Percentiles rank a stretch among this genome's conserved stretches.
These are phyloP conservation scores for Heteropelma amictum DNA, from an alignment of 2,888 invertebrate genomes.

Conservation along the genomic window DNA sequence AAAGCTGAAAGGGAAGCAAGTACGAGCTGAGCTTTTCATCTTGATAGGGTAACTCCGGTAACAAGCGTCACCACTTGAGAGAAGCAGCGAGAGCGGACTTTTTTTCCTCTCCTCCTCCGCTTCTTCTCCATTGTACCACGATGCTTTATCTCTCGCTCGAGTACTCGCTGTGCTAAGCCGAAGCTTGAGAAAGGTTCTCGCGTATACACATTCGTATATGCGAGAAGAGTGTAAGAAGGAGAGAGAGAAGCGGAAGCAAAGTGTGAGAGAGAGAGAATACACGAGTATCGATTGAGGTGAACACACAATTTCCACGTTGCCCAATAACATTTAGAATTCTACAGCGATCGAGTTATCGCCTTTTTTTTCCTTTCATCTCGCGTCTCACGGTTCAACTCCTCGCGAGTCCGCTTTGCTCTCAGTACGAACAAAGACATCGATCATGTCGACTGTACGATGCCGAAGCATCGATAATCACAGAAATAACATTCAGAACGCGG, in stretches of 20 bases:
- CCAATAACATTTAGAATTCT: slow-evolving; percentile 16
- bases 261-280: neutral
- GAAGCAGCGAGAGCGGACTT: slow-evolving; percentile 2
- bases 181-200: slow-evolving; percentile 49
- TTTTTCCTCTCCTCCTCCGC: neutral
- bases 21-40: slow-evolving; percentile 57
- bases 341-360: slow-evolving; percentile 12
- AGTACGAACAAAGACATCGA: neutral
- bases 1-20: slow-evolving; percentile 36
- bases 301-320: slow-evolving; percentile 32
- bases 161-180: slow-evolving; percentile 56
- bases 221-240: slow-evolving; percentile 1
- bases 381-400: neutral
- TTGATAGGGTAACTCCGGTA: slow-evolving; percentile 56
- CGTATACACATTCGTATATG: neutral
- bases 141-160: slow-evolving; percentile 52
- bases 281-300: slow-evolving; percentile 38
- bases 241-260: neutral
- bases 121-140: slow-evolving; percentile 48
- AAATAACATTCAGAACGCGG: neutral
- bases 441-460: neutral
- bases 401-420: neutral
- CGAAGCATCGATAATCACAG: slow-evolving; percentile 21
- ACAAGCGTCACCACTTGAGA: slow-evolving; percentile 54
- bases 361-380: slow-evolving; percentile 4